These are phyloP conservation scores for Myioborus miniatus DNA, from an alignment of 2,797 vertebrate genomes.

Conservation along the genomic window DNA sequence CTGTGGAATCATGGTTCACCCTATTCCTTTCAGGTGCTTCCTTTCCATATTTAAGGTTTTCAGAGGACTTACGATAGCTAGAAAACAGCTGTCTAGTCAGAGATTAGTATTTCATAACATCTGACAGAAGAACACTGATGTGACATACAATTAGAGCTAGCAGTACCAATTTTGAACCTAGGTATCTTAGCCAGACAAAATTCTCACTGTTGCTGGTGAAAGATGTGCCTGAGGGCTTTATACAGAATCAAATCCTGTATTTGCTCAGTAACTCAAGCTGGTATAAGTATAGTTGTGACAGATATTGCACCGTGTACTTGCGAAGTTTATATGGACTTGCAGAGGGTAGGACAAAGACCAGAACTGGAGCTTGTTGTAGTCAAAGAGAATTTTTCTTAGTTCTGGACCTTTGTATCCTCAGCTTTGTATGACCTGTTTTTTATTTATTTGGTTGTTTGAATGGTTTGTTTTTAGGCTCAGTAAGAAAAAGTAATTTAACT, in stretches of 20 bases:
- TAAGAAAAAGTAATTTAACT: neutral
- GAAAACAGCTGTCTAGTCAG: neutral
- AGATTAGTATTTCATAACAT: neutral
- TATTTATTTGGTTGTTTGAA: neutral
- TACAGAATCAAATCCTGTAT: neutral
- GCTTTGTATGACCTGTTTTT: neutral
- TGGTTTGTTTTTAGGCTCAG: neutral
- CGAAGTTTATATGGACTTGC: neutral
- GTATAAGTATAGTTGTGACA: neutral
- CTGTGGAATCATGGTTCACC: neutral
- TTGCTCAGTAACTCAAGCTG: neutral
- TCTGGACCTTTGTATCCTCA: neutral
- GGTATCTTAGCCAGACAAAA: neutral
- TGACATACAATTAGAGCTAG: neutral
- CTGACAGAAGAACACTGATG: neutral
- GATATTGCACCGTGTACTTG: neutral
- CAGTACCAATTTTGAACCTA: neutral
- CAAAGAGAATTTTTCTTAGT: neutral
- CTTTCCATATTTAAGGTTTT: neutral
- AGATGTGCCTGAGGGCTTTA: neutral
- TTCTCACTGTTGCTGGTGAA: neutral
- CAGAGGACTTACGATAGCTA: neutral
- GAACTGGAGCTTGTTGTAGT: neutral
- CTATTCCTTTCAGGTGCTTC: neutral
- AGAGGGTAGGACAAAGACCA: neutral